A percentile compares a stretch with the other conserved stretches of the same genome.
Conservation (phyloP, 2,888 invertebrate genomes). For the Hirtodrosophila confusa region DNA sequence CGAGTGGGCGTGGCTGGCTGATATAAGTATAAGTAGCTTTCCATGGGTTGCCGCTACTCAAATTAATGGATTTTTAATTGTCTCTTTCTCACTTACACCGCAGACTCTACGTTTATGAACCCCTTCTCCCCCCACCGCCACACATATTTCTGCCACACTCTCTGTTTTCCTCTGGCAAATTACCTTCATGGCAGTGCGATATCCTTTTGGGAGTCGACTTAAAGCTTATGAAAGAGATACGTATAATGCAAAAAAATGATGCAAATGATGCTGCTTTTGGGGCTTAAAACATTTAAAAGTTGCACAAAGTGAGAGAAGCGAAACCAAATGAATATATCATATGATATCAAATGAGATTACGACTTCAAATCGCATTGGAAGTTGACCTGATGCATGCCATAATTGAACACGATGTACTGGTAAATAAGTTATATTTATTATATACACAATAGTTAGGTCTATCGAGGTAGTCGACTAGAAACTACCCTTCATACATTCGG, state of each 20-base stretch:
- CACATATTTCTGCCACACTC: constrained; percentile 1
- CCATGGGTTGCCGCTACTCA: constrained; percentile 74
- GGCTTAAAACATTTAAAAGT: constrained; percentile 6
- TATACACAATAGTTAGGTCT: no score
- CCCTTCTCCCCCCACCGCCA: not conserved
- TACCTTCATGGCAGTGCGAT: constrained; percentile 47
- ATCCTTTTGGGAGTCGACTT: constrained; percentile 46
- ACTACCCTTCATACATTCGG: no score
- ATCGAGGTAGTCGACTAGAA: no score
- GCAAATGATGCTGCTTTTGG: constrained; percentile 4
- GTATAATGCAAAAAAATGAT: constrained; percentile 39
- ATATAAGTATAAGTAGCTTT: constrained; percentile 71
- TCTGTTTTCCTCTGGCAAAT: constrained; percentile 49
- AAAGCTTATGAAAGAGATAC: constrained; percentile 52
- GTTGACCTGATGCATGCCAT: constrained; percentile 10
- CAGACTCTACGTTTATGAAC: constrained; percentile 25
- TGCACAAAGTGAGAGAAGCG: not conserved
- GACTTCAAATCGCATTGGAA: constrained; percentile 5
- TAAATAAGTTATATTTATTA: not conserved
- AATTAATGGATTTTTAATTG: constrained; percentile 83
- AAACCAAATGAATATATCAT: not conserved
- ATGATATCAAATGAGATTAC: constrained; percentile 14
- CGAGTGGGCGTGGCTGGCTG: constrained; percentile 28
- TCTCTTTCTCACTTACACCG: constrained; percentile 75
- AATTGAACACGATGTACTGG: constrained; percentile 13